These are phyloP conservation scores for Notolabrus celidotus DNA, from an alignment of 2,797 vertebrate species.

Conservation along the genomic window DNA sequence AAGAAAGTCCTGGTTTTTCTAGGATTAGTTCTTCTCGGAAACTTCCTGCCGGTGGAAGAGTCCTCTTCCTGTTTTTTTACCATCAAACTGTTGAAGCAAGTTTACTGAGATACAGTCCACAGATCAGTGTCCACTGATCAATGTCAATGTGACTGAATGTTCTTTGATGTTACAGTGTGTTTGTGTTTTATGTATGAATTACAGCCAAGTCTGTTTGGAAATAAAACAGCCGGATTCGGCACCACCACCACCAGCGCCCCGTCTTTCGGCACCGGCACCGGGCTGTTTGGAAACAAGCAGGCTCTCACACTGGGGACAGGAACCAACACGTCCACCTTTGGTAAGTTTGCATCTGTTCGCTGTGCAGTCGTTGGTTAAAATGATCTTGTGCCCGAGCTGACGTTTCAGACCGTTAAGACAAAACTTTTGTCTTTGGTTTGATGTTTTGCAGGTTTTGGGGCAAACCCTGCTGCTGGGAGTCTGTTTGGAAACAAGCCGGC, in stretches of 20 bases:
- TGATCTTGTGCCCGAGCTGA: no score
- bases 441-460: constrained; percentile 87
- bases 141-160: neutral
- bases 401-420: fast-evolving
- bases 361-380: no score
- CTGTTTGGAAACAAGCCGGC: constrained; percentile 94
- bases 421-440: neutral
- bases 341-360: constrained; percentile 63
- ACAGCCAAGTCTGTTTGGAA: constrained; percentile 91
- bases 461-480: constrained; percentile 86
- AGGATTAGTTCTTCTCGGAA: no score
- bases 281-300: constrained; percentile 92
- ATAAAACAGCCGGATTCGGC: constrained; percentile 92
- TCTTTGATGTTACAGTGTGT: neutral
- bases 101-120: no score
- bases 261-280: constrained; percentile 91
- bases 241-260: constrained; percentile 95
- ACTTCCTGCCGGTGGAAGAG: no score
- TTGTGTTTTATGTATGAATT: neutral
- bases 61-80: no score
- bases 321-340: constrained; percentile 85
- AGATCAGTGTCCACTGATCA: no score
- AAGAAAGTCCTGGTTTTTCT: no score
- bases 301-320: constrained; percentile 86
- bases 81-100: no score